Evolutionary conservation across 1,140 invertebrate species (phyloP), one percentile per base, ranked within the genome.

Genomic region (Matsumurasca onukii): DNA sequence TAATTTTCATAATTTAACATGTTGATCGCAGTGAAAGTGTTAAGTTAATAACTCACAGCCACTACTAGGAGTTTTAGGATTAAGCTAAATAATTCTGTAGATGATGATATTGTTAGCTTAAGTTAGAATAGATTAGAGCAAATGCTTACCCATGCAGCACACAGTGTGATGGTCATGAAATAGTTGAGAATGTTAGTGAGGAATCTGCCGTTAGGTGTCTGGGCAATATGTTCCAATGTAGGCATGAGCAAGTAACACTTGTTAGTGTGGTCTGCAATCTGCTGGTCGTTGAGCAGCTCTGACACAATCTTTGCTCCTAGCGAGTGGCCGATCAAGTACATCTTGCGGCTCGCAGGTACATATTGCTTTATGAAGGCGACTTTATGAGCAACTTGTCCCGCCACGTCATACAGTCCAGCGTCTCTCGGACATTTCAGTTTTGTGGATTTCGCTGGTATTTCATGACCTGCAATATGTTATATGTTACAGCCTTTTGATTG

Each of bases 281-380:
- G 72, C 29, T 79, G 71, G 55, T 86, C 75, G 72, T 90, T 85
- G 2, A 95, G 73, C 22, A 94, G 74, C 72, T 94, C 86, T n/a
- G 93, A 76, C 68, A 86, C 84, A 70, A 94, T 88, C 83, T 93
- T 92, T 70, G 85, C 83, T 0, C 93, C 93, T 74, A 95, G 90
- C 0, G 93, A 95, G 82, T 95, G 93, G 0, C 90, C 92, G 71
- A 95, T 83, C 0, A 94, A 73, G 78, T 92, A 86, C 2, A 96
- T 75, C 73, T 83, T 85, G 0, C 85, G 82, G 78, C 88, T 80
- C 39, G 80, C 72, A 3, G 92, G 90, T 65, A 93, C 80, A 74
- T 88, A 88, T 68, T 87, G 82, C 67, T 86, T 81, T 49, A 95
- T 87, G 78, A 95, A 94, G 52, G 86, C 82, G 15, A 85, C 81